Evolutionary conservation across 2,888 invertebrate species (phyloP), one percentile per base, ranked within the genome.

Genomic region (Hemicrepidius hirtus): DNA sequence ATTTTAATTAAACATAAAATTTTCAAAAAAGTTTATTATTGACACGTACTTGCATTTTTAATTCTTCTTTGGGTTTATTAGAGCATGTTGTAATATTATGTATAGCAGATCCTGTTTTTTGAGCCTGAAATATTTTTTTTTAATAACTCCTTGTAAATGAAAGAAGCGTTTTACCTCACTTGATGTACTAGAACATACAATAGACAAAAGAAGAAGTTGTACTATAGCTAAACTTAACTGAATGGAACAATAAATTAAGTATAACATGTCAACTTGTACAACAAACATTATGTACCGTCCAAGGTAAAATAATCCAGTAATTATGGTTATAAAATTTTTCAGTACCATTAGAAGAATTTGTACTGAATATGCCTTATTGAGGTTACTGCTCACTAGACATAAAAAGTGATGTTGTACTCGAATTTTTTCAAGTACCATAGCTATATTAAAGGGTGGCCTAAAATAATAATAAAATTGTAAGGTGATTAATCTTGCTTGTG

Each of bases 261-360:
- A 49, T 3, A 12, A 0, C 10, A 10, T 21, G 7, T 20, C 1
- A 21, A 49, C 12, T 1, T 21, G 7, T 1, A 21, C 49, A 20
- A 12, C 21, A 21, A 10, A 40, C 2, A 44, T 44, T 16, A 44
- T 18, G 9, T 16, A 21, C 3, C n/a, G 59, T 28, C 68, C 68
- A n/a, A n/a, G 16, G 24, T 68, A 68, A n/a, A 44, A 59, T 2
- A 49, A 13, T 5, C 20, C 59, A 0, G 37, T 18, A n/a, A 41
- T 68, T 18, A 60, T 35, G 6, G 49, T 68, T 49, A 68, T 32
- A 35, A 68, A 68, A 7, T 57, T 57, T 24, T 68, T 35, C 1
- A 35, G 7, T 0, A 68, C 37, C 12, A 68, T 40, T 28, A 68
- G 0, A 20, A 68, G 20, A 49, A 68, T 18, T 18, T 68, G 68